Conservation (phyloP, 2,113 vertebrate species). For the Myrmophylax atrothorax region DNA sequence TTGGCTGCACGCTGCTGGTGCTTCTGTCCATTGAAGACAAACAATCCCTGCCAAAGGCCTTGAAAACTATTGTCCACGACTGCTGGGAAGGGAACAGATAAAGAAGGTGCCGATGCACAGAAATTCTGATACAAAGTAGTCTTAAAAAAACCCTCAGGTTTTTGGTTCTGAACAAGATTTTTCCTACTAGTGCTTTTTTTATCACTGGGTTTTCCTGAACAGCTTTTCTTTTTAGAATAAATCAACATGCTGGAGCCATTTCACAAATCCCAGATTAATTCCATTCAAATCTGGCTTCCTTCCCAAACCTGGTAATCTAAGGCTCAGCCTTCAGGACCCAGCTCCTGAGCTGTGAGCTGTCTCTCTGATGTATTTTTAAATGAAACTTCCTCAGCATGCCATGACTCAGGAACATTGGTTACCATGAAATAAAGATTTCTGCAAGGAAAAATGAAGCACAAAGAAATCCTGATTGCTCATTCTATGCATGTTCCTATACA, state of each 20-base stretch:
- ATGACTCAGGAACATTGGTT: neutral
- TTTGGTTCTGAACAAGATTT: constrained; percentile 1
- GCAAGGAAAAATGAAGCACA: neutral
- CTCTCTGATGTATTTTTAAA: constrained; percentile 3
- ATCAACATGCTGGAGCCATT: constrained; percentile 25
- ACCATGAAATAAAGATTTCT: neutral
- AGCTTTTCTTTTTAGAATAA: constrained; percentile 45
- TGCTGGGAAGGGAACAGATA: neutral
- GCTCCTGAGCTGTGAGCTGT: neutral
- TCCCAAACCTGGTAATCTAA: constrained; percentile 33
- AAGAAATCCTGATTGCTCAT: neutral
- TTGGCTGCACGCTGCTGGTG: neutral
- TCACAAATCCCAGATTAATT: constrained; percentile 66
- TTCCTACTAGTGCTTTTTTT: neutral
- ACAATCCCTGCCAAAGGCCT: neutral
- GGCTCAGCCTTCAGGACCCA: neutral
- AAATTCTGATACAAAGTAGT: neutral
- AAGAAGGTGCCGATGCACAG: neutral
- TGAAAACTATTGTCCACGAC: neutral
- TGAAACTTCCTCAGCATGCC: neutral
- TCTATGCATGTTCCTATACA: neutral
- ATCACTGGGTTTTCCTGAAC: neutral
- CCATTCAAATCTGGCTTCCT: constrained; percentile 27
- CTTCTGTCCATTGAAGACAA: neutral
- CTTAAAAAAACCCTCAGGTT: neutral